Evolutionary conservation across 2,113 vertebrate species (phyloP), one percentile per base, ranked within the genome.

Genomic region (Sinosuthora webbiana): DNA sequence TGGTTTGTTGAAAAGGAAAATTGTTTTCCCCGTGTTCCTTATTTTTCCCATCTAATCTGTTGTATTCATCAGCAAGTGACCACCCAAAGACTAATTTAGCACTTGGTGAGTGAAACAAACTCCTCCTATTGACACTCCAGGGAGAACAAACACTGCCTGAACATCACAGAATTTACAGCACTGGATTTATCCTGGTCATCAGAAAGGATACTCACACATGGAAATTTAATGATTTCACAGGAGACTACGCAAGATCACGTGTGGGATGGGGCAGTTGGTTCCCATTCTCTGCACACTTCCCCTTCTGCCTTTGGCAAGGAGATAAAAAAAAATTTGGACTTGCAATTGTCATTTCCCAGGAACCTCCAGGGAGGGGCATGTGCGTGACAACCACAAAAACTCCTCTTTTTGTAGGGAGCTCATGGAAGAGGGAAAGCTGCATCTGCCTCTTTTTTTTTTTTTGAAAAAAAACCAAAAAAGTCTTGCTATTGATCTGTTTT

Each of bases 31-130:
- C 24, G 7, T 37, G 45, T 49, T 87, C 44, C 18, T 28, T 63
- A 35, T 63, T 87, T 87, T 83, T 63, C 39, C 28, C 59, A 3
- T n/a, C 8, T 24, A 22, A 78, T 39, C 44, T 89, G 78, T 17
- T 89, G 63, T 7, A 64, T 47, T 93, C 57, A 67, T 73, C 62
- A 77, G 42, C 84, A 74, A 92, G 65, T 49, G 86, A 62, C 53
- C 68, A 76, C 63, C 74, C 59, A 86, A 78, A 92, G 52, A n/a
- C 19, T 41, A 30, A 44, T 67, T 89, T 15, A 71, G 77, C n/a
- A 53, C 57, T 82, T 6, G 21, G 62, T 37, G 82, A 89, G 85
- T 8, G 35, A 84, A 73, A 57, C 28, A 42, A 89, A 62, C 12
- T 35, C 71, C 68, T 91, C 56, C 50, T 70, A 24, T 5, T 14